Conservation (phyloP, 2,113 vertebrate genomes). For the Jaculus jaculus region DNA sequence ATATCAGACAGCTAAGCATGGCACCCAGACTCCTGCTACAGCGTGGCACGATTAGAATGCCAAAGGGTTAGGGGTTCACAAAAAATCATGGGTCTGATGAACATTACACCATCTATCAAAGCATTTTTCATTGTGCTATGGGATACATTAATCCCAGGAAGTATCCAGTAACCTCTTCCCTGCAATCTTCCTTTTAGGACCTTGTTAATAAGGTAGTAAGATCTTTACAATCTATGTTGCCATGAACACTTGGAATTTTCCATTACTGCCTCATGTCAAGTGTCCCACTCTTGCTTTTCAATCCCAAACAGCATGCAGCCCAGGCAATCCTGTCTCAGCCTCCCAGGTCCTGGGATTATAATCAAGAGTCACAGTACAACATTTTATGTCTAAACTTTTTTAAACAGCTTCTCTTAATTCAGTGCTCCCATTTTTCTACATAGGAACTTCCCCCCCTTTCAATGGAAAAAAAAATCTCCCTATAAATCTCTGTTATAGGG, state of each 20-base stretch:
- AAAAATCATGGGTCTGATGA: slow-evolving; percentile 21
- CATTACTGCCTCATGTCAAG: neutral
- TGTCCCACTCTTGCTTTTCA: neutral
- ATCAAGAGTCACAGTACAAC: neutral
- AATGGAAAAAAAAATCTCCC: neutral
- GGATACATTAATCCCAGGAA: neutral
- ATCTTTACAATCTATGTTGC: neutral
- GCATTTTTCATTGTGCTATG: neutral
- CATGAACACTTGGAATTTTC: neutral
- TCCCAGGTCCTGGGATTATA: neutral
- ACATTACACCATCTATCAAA: neutral
- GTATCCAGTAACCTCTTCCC: neutral
- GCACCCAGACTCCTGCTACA: neutral
- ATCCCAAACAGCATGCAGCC: neutral
- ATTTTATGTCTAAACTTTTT: neutral
- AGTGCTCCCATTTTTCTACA: neutral
- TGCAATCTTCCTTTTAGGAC: neutral
- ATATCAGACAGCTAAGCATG: neutral
- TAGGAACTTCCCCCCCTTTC: neutral
- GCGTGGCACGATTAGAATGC: slow-evolving; percentile 12
- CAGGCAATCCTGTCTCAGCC: neutral
- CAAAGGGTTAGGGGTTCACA: neutral
- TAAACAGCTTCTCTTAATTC: neutral
- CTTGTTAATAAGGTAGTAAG: neutral
- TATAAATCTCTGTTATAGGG: no score